Conservation (phyloP, 2,113 vertebrate species). For the Phalacrocorax brasilianus region DNA sequence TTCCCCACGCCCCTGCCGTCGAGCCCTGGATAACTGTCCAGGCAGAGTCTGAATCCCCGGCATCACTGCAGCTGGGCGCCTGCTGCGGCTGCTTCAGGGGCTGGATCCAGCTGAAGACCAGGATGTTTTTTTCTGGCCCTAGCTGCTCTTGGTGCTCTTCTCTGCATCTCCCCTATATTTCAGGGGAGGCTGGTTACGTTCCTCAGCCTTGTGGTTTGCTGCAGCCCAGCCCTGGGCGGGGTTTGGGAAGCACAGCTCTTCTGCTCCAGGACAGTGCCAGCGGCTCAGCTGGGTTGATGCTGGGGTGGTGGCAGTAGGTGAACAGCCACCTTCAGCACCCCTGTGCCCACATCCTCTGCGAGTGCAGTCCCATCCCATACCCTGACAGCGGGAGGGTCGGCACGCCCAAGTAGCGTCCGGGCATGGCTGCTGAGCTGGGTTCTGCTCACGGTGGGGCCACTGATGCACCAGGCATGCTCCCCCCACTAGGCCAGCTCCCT, state of each 20-base stretch:
- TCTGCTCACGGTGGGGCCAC: rapidly evolving
- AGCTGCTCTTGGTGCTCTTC: neutral
- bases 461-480: too few species aligned
- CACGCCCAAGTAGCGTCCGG: neutral
- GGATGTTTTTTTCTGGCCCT: neutral
- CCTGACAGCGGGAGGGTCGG: rapidly evolving
- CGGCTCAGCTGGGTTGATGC: rapidly evolving
- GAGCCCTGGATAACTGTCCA: rapidly evolving
- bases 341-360: neutral
- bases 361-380: rapidly evolving
- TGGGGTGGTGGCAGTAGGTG: neutral
- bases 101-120: neutral
- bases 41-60: neutral
- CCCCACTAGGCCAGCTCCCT: too few species aligned
- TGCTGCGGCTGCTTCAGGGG: rapidly evolving
- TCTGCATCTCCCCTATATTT: rapidly evolving
- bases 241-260: neutral
- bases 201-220: neutral
- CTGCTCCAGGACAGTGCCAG: rapidly evolving
- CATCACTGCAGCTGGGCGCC: rapidly evolving
- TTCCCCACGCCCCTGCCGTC: rapidly evolving
- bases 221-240: rapidly evolving
- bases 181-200: rapidly evolving
- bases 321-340: rapidly evolving
- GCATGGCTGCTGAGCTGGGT: neutral